A percentile compares a stretch with the other conserved stretches of the same genome.
Evolutionary conservation across 2,888 invertebrate species (phyloP).

Genomic region (Parapristionchus giblindavisi): DNA sequence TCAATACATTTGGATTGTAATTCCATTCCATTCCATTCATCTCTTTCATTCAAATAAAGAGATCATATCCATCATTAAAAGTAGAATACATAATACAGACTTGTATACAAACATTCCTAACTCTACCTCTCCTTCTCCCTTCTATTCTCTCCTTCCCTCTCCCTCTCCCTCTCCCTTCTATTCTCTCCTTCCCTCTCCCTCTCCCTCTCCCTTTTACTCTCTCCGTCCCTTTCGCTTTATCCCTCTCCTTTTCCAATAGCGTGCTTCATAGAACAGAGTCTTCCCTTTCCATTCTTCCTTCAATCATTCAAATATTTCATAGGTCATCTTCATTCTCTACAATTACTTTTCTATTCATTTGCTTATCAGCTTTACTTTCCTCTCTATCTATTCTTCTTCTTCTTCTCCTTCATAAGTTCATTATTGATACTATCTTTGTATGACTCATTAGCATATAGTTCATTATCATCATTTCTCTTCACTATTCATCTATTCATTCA

Average conservation of each 20-base stretch:
- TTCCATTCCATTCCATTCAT: no score
- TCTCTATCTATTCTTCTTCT: conserved; percentile 17
- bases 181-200: conserved; percentile 8
- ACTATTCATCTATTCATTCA: no score
- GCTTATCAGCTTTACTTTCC: neutral
- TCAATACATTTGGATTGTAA: no score
- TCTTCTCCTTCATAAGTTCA: neutral
- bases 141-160: neutral
- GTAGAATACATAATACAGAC: no score
- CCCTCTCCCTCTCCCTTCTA: conserved; percentile 9
- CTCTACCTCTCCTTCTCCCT: neutral
- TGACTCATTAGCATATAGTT: no score
- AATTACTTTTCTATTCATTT: neutral
- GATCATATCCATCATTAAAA: no score
- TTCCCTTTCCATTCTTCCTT: neutral
- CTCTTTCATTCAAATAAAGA: no score
- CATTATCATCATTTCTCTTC: no score
- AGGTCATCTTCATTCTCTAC: neutral
- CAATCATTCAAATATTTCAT: neutral
- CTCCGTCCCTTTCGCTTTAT: neutral
- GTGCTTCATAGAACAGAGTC: neutral
- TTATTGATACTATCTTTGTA: neutral
- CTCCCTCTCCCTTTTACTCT: conserved; percentile 9
- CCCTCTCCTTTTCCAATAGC: neutral
- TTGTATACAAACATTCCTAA: neutral